Evolutionary conservation across 1,140 invertebrate species (phyloP), one percentile per base, ranked within the genome.

Genomic region (Drosophila oshimai): DNA sequence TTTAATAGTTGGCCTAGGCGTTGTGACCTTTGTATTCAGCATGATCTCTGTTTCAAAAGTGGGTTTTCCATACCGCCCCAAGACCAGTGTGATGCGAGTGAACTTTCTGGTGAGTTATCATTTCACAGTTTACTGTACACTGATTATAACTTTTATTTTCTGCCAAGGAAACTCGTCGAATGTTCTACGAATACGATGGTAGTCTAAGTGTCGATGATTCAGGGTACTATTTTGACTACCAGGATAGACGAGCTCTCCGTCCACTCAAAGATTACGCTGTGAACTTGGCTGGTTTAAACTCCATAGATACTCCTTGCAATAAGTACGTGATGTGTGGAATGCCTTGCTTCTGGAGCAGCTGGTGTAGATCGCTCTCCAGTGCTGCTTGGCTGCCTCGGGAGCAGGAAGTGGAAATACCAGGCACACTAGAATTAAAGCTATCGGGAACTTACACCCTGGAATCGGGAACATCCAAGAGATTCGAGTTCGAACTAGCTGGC

Each of bases 51-150:
- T 94, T 1, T 78, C 94, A 7, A 24, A 94, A 3, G 76, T 96
- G 22, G 95, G 96, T 26, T 96, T 96, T 90, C 95, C 96, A 1
- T 96, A 95, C 80, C 94, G 93, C 44, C 93, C 93, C 2, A 93
- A 94, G 37, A 93, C 94, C 9, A 93, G 94, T 20, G 94, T 94
- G 2, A 93, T 95, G 89, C 90, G 95, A 47, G 93, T 94, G 65
- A 94, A 95, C 92, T 92, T 95, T 55, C 88, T 92, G 72, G 94
- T 95, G 92, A 92, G 91, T 83, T 12, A 31, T 24, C 7, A 54
- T 4, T 15, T 41, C 4, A 20, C 39, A 4, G 0, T 24, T 3
- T n/a, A 2, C 7, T 20, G 4, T 1, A 9, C 18, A 61, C 18
- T 12, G 1, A 13, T 9, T 37, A 10, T 18, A n/a, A 20, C 2